Evolutionary conservation across 1,140 invertebrate genomes (phyloP).

Genomic region (Rhysida immarginata): DNA sequence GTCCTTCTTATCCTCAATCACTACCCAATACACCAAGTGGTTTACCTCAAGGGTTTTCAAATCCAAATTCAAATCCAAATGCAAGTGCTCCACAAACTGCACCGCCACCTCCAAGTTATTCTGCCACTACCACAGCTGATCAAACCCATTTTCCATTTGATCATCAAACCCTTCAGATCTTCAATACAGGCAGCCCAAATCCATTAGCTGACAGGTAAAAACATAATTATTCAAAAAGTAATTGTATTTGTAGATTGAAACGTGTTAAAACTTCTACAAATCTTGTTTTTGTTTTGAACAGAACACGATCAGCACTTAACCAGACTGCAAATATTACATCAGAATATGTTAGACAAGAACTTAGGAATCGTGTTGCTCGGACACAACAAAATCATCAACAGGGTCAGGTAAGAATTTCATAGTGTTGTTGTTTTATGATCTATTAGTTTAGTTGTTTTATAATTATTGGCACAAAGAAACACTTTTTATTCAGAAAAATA

Average conservation of each 20-base stretch:
- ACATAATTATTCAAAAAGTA: background rate
- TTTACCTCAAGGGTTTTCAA: background rate
- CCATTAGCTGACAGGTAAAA: constrained; percentile 12
- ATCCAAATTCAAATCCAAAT: background rate
- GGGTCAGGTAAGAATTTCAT: no score
- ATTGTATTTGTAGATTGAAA: background rate
- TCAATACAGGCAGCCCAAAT: constrained; percentile 3
- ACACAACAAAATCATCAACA: constrained; percentile 45
- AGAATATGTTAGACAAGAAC: constrained; percentile 75
- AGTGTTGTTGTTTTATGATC: no score
- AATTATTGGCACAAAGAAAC: no score
- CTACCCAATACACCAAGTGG: constrained; percentile 9
- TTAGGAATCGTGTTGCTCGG: constrained; percentile 67
- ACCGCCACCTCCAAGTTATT: constrained; percentile 15
- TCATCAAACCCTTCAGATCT: constrained; percentile 12
- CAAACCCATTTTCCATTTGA: constrained; percentile 11
- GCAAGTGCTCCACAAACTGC: constrained; percentile 13
- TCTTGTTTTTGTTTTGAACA: background rate
- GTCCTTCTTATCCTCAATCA: constrained; percentile 6
- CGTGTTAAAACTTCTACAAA: background rate
- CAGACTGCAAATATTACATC: constrained; percentile 29
- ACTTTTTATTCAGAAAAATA: no score
- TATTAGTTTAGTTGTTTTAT: no score
- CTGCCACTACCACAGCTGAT: constrained; percentile 6
- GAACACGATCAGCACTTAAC: background rate